These are phyloP conservation scores for Saguinus oedipus DNA, from an alignment of 2,797 vertebrate genomes.

Conservation along the genomic window DNA sequence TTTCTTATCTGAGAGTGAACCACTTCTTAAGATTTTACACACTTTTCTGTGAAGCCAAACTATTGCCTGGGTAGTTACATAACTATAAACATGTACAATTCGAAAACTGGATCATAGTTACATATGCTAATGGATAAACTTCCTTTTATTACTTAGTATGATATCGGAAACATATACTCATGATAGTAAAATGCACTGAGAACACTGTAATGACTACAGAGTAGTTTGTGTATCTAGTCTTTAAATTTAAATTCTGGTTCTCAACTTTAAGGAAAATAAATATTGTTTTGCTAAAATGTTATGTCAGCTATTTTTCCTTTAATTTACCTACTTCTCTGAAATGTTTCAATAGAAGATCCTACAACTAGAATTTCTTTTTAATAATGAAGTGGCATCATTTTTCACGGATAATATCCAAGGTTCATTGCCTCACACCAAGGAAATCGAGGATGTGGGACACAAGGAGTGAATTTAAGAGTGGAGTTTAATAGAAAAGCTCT, in stretches of 20 bases:
- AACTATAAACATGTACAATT: too few species aligned
- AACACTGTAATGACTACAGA: not conserved
- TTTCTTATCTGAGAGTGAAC: not conserved
- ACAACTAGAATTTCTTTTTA: not conserved
- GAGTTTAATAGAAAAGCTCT: not conserved
- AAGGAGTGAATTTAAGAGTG: not conserved
- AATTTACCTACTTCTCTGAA: not conserved
- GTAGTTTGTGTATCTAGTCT: not conserved
- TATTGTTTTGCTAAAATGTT: not conserved
- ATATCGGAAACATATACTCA: not conserved
- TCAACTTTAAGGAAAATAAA: not conserved
- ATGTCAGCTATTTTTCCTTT: not conserved
- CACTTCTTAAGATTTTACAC: not conserved
- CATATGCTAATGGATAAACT: not conserved
- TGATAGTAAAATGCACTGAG: not conserved
- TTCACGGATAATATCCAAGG: not conserved
- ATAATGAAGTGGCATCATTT: not conserved
- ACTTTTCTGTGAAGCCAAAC: not conserved
- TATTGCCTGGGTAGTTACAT: not conserved
- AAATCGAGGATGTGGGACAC: not conserved
- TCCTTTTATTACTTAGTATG: not conserved
- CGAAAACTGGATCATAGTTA: not conserved
- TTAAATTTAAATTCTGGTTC: not conserved
- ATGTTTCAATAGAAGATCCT: not conserved
- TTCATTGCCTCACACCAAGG: not conserved